Evolutionary conservation across 2,113 vertebrate species (phyloP).

Genomic region (sheep (Ovis aries)): DNA sequence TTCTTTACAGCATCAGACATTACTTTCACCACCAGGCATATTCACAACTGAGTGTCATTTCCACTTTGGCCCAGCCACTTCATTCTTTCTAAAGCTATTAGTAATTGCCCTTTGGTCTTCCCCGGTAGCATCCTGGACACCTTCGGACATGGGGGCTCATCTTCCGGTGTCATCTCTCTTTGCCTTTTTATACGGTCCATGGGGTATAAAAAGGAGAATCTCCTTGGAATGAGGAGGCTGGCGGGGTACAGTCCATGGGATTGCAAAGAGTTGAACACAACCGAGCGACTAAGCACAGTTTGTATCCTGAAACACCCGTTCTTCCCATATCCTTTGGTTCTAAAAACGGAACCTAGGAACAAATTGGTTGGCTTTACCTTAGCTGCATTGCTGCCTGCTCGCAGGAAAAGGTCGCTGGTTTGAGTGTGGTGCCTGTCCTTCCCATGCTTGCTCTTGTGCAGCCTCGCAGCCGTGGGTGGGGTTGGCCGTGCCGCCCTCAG

Average conservation of each 20-base stretch:
- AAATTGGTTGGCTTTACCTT: not conserved
- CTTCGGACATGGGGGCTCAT: not conserved
- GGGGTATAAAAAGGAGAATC: not conserved
- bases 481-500: not conserved
- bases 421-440: not conserved
- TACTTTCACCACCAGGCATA: not conserved
- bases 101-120: not conserved
- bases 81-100: not conserved
- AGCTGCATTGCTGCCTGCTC: not conserved
- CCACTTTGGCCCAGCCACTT: not conserved
- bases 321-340: not conserved
- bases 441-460: fast-evolving
- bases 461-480: fast-evolving
- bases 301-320: not conserved
- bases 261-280: not conserved
- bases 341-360: not conserved
- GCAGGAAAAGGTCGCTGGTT: not conserved
- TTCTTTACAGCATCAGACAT: not conserved
- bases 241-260: not conserved
- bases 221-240: not conserved
- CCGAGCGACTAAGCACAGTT: not conserved
- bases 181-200: not conserved
- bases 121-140: not conserved
- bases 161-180: not conserved
- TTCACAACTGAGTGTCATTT: not conserved